These are phyloP conservation scores for Vipera ursinii DNA, from an alignment of 2,797 vertebrate genomes.

Conservation along the genomic window DNA sequence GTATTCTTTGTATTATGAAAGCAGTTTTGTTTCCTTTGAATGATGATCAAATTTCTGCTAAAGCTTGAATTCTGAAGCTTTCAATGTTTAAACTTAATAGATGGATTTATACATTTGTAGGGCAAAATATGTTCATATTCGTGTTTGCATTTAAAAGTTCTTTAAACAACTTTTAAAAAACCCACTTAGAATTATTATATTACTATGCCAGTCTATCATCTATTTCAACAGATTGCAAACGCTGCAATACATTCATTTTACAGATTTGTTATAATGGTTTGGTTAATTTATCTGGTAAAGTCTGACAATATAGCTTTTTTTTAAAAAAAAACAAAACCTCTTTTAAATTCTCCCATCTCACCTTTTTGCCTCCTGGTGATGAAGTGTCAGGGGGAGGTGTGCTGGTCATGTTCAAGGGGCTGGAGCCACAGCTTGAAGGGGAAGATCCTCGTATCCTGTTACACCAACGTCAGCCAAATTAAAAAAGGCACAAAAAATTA, in stretches of 20 bases:
- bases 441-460: constrained; percentile 94
- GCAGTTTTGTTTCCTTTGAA: background rate
- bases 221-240: background rate
- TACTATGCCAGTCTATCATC: background rate
- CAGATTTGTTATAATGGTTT: background rate
- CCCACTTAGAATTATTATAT: background rate
- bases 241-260: background rate
- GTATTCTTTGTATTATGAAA: background rate
- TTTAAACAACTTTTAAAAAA: background rate
- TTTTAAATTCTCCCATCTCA: constrained; percentile 54
- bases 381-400: constrained; percentile 92
- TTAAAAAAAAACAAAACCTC: background rate
- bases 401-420: constrained; percentile 95
- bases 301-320: background rate
- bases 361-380: constrained; percentile 94
- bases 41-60: background rate
- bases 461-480: background rate
- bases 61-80: background rate
- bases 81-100: background rate
- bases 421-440: constrained; percentile 95
- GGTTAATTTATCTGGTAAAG: background rate
- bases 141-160: background rate
- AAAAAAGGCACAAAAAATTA: background rate
- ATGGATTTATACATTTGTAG: background rate
- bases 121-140: background rate